phyloP scores from a whole-genome alignment of 2,888 invertebrate species.

The Cerceris ruficornis region DNA sequence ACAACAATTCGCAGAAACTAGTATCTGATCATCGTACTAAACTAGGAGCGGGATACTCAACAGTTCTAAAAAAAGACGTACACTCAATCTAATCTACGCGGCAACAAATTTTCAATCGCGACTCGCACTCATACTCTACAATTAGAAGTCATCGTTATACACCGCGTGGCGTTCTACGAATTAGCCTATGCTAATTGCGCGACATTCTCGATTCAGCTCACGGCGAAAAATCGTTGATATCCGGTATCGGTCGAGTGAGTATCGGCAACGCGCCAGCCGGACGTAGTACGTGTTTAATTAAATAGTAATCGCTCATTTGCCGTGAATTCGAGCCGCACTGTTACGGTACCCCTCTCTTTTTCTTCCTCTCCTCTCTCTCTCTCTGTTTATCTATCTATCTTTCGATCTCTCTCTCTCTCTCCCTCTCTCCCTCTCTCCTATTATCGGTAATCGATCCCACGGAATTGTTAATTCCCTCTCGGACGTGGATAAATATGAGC shows the following conservation, averaged over 20 bases:
- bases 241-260: constrained; percentile 35
- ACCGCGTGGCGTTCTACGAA: constrained; percentile 2
- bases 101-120: neutral
- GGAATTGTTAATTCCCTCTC: constrained; percentile 16
- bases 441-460: constrained; percentile 33
- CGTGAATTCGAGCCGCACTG: constrained; percentile 43
- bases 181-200: constrained; percentile 39
- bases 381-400: too few species aligned
- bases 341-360: too few species aligned
- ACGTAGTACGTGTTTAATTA: constrained; percentile 47
- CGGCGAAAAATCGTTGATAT: constrained; percentile 59
- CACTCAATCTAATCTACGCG: neutral
- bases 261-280: neutral
- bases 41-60: too few species aligned
- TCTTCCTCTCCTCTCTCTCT: too few species aligned
- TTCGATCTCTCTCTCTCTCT: too few species aligned
- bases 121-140: neutral
- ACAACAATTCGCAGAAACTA: too few species aligned
- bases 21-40: too few species aligned
- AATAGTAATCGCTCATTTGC: constrained; percentile 60
- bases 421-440: neutral
- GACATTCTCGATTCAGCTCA: constrained; percentile 44
- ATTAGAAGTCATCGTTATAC: constrained; percentile 30
- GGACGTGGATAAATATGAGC: constrained; percentile 10
- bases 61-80: neutral